Conservation (phyloP, 2,888 invertebrate genomes). For the Lasioglossum figueresi region DNA sequence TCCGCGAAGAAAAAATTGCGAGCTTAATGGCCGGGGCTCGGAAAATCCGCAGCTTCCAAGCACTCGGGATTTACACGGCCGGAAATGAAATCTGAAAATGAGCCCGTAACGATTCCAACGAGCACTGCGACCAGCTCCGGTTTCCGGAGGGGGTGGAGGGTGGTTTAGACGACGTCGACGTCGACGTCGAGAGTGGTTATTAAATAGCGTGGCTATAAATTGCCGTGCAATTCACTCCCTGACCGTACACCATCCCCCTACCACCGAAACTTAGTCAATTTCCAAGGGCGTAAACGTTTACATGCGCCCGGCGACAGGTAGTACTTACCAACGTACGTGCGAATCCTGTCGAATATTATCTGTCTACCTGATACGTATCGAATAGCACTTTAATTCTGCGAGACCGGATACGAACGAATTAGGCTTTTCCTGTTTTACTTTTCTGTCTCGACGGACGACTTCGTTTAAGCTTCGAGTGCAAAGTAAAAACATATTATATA, state of each 20-base stretch:
- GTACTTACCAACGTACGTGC: constrained; percentile 60
- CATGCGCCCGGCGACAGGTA: constrained; percentile 54
- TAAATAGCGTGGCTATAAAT: constrained; percentile 78
- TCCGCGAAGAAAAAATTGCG: not conserved
- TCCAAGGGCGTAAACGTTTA: constrained; percentile 68
- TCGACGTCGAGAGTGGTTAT: constrained; percentile 57
- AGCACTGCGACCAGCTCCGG: not conserved
- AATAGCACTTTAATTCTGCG: constrained; percentile 17
- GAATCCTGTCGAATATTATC: constrained; percentile 26
- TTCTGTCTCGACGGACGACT: no score
- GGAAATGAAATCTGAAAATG: constrained; percentile 60
- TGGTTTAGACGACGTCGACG: constrained; percentile 38
- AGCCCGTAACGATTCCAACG: constrained; percentile 39
- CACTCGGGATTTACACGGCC: constrained; percentile 35
- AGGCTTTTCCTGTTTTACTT: not conserved
- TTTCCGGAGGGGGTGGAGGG: not conserved
- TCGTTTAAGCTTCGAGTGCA: no score
- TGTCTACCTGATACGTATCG: not conserved
- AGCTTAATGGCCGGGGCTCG: not conserved
- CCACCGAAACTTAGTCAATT: constrained; percentile 79
- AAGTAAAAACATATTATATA: no score
- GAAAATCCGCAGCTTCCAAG: constrained; percentile 24
- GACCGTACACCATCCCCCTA: constrained; percentile 19
- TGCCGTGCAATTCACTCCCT: constrained; percentile 77
- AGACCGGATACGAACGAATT: constrained; percentile 3